Percentiles rank a stretch among this genome's conserved stretches.
phyloP scores from a whole-genome alignment of 2,113 vertebrate genomes.

The Condylura cristata region DNA sequence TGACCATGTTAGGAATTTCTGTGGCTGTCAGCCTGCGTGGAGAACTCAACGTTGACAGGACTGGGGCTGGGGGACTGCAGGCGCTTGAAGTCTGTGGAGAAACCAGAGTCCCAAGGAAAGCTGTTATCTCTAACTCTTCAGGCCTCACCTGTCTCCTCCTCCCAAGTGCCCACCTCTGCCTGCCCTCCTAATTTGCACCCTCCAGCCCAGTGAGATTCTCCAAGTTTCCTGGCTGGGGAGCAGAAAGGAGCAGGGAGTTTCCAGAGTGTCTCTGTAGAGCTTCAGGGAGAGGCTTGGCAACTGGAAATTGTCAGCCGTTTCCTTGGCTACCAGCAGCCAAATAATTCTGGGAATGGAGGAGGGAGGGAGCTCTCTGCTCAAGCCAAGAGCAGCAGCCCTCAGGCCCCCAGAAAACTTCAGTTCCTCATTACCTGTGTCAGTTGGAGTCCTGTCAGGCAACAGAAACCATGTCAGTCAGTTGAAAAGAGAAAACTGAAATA shows the following conservation, averaged over 20 bases:
- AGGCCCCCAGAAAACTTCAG: conserved; percentile 28
- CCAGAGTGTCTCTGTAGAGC: conserved; percentile 66
- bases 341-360: conserved; percentile 74
- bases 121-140: not conserved
- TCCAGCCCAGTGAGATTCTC: not conserved
- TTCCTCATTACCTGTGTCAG: conserved; percentile 41
- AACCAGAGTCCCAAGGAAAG: not conserved
- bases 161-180: too few relatives aligned
- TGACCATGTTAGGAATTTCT: not conserved
- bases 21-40: not conserved
- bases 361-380: conserved; percentile 14
- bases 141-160: not conserved
- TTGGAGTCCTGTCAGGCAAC: not conserved
- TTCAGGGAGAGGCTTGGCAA: conserved; percentile 73
- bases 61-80: not conserved
- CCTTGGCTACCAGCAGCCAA: conserved; percentile 75
- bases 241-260: conserved; percentile 61
- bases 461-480: conserved; percentile 1
- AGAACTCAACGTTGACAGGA: not conserved
- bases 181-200: not conserved
- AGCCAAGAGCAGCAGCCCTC: conserved; percentile 68
- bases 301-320: conserved; percentile 69
- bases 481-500: not conserved
- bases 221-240: conserved; percentile 62
- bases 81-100: not conserved